These are phyloP conservation scores for Gadopsis bispinosus DNA, from an alignment of 2,797 vertebrate genomes.

Conservation along the genomic window DNA sequence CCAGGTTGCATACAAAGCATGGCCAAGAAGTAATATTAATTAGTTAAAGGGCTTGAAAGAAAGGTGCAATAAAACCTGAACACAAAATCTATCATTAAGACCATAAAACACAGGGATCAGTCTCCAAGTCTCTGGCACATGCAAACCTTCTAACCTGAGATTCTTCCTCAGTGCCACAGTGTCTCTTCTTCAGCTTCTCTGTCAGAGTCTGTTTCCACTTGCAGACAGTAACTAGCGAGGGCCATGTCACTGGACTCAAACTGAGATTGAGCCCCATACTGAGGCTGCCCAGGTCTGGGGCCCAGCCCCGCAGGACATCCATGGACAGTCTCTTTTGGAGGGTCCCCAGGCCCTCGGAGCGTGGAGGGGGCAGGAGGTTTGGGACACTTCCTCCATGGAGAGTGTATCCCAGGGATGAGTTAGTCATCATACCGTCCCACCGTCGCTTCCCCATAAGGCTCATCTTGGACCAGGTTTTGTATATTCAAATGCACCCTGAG, in stretches of 20 bases:
- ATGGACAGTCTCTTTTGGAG: constrained; percentile 79
- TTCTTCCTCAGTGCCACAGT: constrained; percentile 62
- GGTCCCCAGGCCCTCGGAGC: constrained; percentile 23
- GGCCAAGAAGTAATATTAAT: not conserved
- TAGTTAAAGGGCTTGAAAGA: not conserved
- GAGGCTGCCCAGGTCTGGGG: constrained; percentile 67
- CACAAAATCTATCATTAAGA: not conserved
- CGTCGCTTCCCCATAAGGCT: constrained; percentile 62
- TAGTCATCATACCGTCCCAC: constrained; percentile 62
- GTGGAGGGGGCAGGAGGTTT: constrained; percentile 65
- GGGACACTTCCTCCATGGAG: constrained; percentile 79
- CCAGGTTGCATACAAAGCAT: not conserved
- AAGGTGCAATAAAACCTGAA: not conserved
- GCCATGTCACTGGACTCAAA: constrained; percentile 75
- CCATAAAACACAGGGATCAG: not conserved
- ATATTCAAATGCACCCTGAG: not conserved
- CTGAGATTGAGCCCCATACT: constrained; percentile 60
- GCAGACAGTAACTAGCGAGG: constrained; percentile 79
- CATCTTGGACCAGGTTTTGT: constrained; percentile 61
- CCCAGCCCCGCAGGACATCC: constrained; percentile 70
- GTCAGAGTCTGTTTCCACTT: constrained; percentile 82
- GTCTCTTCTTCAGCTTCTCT: constrained; percentile 80
- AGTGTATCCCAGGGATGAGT: constrained; percentile 63
- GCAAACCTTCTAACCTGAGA: constrained; percentile 76
- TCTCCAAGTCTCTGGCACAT: not conserved